Conservation (phyloP, 92 coral and sea anemone genomes). For the Scolanthus callimorphus region DNA sequence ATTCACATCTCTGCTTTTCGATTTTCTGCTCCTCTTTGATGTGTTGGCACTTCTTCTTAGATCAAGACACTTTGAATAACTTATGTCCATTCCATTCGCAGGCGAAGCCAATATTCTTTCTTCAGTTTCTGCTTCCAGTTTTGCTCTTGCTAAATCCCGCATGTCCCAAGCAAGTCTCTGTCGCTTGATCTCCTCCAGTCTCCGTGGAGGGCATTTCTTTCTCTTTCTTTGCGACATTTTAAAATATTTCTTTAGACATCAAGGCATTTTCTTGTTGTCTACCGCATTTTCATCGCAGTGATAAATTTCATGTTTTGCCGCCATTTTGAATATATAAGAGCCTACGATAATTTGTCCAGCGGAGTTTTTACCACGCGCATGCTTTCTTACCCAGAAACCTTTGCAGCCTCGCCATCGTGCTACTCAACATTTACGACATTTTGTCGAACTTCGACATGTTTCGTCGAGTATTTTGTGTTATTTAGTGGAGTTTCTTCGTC, state of each 20-base stretch:
- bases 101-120: no score
- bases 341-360: no score
- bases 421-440: conserved; percentile 31
- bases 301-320: no score
- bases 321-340: no score
- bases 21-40: neutral
- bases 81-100: no score
- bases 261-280: no score
- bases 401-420: conserved; percentile 15
- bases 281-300: no score
- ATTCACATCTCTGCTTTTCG: neutral
- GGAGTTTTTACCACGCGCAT: no score
- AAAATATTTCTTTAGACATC: neutral
- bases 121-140: no score
- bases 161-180: conserved; percentile 67
- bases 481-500: neutral
- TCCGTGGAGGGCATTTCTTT: conserved; percentile 48
- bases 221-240: conserved; percentile 70
- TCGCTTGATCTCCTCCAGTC: conserved; percentile 48
- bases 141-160: conserved; percentile 28
- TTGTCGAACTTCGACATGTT: conserved; percentile 31
- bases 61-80: no score
- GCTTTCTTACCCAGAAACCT: conserved; percentile 1
- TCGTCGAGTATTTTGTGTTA: conserved; percentile 13
- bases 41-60: conserved; percentile 16